Evolutionary conservation across 2,888 invertebrate species (phyloP).

Genomic region (Caenorhabditis parvicauda): DNA sequence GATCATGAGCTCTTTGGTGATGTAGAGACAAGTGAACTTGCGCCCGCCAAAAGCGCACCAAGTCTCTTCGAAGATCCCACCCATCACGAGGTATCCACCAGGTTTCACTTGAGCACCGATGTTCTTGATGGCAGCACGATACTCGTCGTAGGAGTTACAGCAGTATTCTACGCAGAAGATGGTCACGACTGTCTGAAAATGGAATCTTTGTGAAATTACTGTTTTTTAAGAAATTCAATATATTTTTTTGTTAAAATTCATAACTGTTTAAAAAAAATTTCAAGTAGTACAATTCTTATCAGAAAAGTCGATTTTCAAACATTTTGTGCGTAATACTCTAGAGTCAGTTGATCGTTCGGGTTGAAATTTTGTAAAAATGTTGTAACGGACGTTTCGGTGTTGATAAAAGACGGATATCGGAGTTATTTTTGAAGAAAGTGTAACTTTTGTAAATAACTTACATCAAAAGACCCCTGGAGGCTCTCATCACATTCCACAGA

Average conservation of each 20-base stretch:
- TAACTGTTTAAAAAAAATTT: not conserved
- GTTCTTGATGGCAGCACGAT: constrained; percentile 42
- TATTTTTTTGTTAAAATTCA: not conserved
- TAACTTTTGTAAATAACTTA: too few species aligned
- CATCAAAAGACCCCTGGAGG: constrained; percentile 43
- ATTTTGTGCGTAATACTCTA: not conserved
- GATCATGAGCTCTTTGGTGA: constrained; percentile 51
- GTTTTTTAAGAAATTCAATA: not conserved
- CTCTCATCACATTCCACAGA: constrained; percentile 39
- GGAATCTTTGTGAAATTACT: too few species aligned
- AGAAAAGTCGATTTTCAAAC: too few species aligned
- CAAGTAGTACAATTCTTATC: not conserved
- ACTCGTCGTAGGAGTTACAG: constrained; percentile 49
- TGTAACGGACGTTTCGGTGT: too few species aligned
- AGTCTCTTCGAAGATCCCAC: constrained; percentile 58
- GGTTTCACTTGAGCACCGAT: constrained; percentile 37
- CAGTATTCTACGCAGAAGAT: constrained; percentile 61
- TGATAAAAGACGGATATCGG: too few species aligned
- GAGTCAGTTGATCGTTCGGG: too few species aligned
- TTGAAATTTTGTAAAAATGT: too few species aligned
- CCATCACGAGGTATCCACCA: constrained; percentile 52
- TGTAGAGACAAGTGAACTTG: constrained; percentile 56
- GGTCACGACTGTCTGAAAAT: constrained; percentile 47
- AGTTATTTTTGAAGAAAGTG: too few species aligned
- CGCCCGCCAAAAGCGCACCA: constrained; percentile 60